These are phyloP conservation scores for Mormyrops attenuatus DNA, from an alignment of 2,797 vertebrate species.

Conservation along the genomic window DNA sequence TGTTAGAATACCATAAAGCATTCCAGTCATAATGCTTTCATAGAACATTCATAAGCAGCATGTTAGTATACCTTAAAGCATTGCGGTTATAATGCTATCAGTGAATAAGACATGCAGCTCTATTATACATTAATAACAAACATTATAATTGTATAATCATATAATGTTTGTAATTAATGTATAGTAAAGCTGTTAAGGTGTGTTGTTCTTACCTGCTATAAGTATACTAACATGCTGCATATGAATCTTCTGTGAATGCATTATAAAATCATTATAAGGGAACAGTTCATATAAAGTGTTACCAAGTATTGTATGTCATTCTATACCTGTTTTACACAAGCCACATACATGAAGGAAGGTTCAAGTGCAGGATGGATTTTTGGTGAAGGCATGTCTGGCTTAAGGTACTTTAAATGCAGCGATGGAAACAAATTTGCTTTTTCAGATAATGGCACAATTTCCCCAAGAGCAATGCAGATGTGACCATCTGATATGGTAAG, in stretches of 20 bases:
- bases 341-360: background rate
- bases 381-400: background rate
- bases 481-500: background rate
- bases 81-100: background rate
- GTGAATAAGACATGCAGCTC: background rate
- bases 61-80: background rate
- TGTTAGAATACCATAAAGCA: too few species aligned
- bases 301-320: background rate
- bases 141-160: background rate
- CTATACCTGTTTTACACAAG: background rate
- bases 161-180: background rate
- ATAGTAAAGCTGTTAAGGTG: background rate
- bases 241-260: background rate
- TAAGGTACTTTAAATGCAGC: background rate
- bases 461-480: background rate
- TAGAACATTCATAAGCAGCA: background rate
- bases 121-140: background rate
- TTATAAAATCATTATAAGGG: background rate
- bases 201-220: background rate
- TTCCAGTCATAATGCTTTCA: background rate
- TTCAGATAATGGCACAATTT: slow-evolving; percentile 7
- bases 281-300: background rate
- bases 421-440: background rate
- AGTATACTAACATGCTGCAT: background rate
- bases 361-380: background rate